Evolutionary conservation across 2,113 vertebrate genomes (phyloP), one percentile per base, ranked within the genome.

Genomic region (Panthera tigris): DNA sequence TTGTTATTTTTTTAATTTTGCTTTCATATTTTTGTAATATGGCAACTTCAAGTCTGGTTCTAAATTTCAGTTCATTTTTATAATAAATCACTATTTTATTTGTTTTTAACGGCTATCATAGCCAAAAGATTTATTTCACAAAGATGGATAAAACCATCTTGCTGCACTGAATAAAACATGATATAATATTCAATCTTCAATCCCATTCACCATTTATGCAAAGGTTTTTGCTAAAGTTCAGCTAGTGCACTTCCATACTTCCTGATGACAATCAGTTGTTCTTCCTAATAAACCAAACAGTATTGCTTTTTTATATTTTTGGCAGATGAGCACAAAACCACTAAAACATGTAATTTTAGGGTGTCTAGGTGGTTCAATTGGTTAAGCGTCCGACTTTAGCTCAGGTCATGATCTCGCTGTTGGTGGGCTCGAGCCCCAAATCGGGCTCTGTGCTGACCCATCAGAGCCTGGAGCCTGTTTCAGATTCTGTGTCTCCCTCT

Each of bases 101-200:
- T 95, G 15, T 84, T 90, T 95, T 88, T 96, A 95, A 95, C 50
- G n/a, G 74, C 33, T 76, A 95, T 79, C 80, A 66, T 4, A 91
- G 65, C 80, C 73, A 33, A 94, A 98, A 98, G 90, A 87, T 13
- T 89, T 27, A 94, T n/a, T 94, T 98, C 29, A 52, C 48, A 61
- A 90, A 96, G 63, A 96, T 57, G 14, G 95, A 71, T 92, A 96
- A 97, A 83, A 87, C 33, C 73, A 89, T 88, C 48, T 84, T 36
- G 50, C 57, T 94, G 12, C 21, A 96, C 73, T 87, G 61, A 97
- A 93, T 95, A 95, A 98, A 98, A 94, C 74, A 96, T 94, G 57
- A 94, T 27, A 96, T 95, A 50, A 92, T n/a, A 61, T 41, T 97
- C 92, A 92, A 88, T 95, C 93, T 93, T 92, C 79, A 85, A 78